Conservation (phyloP, 2,113 vertebrate species). For the Pitta sordida region DNA sequence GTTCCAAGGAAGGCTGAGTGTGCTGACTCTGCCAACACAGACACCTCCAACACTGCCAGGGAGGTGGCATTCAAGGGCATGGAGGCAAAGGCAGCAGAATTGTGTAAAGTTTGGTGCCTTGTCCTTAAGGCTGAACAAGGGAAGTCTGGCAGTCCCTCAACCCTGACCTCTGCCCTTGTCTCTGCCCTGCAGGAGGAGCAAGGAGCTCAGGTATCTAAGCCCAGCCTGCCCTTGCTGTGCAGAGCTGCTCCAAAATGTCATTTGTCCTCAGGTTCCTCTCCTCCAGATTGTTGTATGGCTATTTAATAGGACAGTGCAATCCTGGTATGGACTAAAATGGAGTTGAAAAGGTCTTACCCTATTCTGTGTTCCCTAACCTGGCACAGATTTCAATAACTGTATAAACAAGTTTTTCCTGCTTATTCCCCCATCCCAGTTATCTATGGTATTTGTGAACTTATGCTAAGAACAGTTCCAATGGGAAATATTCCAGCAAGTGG, state of each 20-base stretch:
- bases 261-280: background rate
- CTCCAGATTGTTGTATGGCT: background rate
- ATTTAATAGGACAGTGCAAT: background rate
- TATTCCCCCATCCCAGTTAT: background rate
- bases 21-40: background rate
- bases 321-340: background rate
- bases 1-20: background rate
- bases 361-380: background rate
- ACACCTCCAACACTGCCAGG: background rate
- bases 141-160: background rate
- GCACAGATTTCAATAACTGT: background rate
- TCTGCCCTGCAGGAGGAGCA: background rate
- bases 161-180: background rate
- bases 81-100: background rate
- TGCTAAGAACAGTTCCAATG: background rate
- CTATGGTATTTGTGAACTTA: slow-evolving; percentile 36
- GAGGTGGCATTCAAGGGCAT: accelerated
- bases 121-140: background rate
- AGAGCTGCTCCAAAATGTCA: background rate
- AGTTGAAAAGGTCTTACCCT: background rate
- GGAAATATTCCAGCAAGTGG: slow-evolving; percentile 32
- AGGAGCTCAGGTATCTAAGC: background rate
- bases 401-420: slow-evolving; percentile 50
- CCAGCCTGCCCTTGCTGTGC: background rate
- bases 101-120: background rate